phyloP scores from a whole-genome alignment of 2,797 vertebrate genomes.

The Pseudotriccus pelzelni region DNA sequence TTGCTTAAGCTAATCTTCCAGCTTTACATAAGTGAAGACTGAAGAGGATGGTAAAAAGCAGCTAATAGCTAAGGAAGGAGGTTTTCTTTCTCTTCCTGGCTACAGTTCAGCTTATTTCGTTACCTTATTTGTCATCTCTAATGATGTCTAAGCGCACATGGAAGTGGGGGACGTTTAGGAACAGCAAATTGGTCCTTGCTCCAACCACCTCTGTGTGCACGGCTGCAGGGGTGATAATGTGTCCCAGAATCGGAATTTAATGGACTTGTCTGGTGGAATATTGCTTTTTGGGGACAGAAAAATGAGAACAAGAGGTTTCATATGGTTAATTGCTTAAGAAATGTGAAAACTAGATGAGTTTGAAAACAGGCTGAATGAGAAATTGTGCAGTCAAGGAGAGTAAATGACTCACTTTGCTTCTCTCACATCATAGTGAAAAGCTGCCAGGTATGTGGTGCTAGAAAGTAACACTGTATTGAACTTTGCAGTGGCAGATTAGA shows the following conservation, averaged over 20 bases:
- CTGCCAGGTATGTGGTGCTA: background rate
- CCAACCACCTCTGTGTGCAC: background rate
- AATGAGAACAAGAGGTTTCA: background rate
- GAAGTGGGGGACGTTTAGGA: background rate
- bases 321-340: constrained; percentile 16
- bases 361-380: background rate
- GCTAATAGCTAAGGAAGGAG: background rate
- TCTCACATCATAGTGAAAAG: background rate
- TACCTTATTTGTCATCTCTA: background rate
- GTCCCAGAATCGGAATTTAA: background rate
- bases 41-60: background rate
- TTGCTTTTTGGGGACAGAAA: background rate
- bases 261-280: background rate
- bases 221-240: background rate
- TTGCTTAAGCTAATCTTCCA: background rate
- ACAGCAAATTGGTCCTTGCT: background rate
- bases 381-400: background rate
- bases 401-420: background rate
- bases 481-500: background rate
- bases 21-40: background rate
- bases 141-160: background rate
- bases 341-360: background rate
- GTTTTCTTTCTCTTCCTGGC: background rate
- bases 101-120: background rate
- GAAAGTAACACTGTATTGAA: background rate